Conservation (phyloP, 2,888 invertebrate genomes). For the Leptinotarsa peninsularis region DNA sequence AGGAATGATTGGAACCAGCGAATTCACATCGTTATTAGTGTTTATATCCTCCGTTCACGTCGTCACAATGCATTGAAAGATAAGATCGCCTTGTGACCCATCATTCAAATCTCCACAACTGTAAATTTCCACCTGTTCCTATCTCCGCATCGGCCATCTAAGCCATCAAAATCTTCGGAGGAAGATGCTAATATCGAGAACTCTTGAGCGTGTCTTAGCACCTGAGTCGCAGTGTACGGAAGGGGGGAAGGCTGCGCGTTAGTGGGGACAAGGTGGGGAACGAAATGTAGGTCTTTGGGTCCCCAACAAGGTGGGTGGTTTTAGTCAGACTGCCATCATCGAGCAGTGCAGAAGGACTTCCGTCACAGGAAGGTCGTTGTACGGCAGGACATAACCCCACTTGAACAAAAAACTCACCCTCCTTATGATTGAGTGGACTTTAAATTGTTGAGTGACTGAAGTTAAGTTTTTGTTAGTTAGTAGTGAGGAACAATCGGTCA, state of each 20-base stretch:
- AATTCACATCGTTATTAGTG: slow-evolving; percentile 12
- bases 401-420: slow-evolving; percentile 31
- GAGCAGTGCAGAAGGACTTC: slow-evolving; percentile 60
- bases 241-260: slow-evolving; percentile 43
- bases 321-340: slow-evolving; percentile 62
- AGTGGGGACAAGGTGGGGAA: slow-evolving; percentile 55
- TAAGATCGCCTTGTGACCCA: slow-evolving; percentile 8
- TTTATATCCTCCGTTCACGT: slow-evolving; percentile 8
- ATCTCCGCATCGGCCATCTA: slow-evolving; percentile 14
- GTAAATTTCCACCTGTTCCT: slow-evolving; percentile 18
- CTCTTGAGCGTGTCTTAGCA: slow-evolving; percentile 48
- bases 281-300: slow-evolving; percentile 65
- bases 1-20: not conserved
- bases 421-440: slow-evolving; percentile 24
- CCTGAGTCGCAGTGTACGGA: slow-evolving; percentile 39
- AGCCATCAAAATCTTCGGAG: slow-evolving; percentile 20
- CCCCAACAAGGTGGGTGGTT: slow-evolving; percentile 63
- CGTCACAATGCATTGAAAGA: slow-evolving; percentile 19
- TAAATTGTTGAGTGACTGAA: slow-evolving; percentile 36
- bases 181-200: slow-evolving; percentile 44
- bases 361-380: slow-evolving; percentile 57
- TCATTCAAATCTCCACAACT: slow-evolving; percentile 23
- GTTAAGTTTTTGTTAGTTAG: slow-evolving; percentile 32
- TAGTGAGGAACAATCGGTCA: slow-evolving; percentile 39
- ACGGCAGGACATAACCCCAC: slow-evolving; percentile 42